Conservation (phyloP, 2,113 vertebrate genomes). For the Pogona vitticeps region DNA sequence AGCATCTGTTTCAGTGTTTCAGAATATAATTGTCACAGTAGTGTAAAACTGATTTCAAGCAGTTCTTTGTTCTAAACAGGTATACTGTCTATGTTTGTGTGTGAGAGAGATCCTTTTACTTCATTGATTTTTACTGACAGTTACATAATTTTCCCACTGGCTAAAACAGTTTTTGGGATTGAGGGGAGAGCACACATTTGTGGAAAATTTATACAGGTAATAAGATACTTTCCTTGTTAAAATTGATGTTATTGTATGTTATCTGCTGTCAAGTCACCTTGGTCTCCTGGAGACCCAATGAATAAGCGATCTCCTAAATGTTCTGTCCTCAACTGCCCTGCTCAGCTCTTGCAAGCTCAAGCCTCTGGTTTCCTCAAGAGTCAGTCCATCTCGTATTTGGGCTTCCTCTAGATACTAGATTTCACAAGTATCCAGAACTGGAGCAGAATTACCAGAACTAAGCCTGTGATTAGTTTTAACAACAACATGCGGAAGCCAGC, state of each 20-base stretch:
- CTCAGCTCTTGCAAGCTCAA: no score
- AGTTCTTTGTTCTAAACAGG: background rate
- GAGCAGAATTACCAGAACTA: background rate
- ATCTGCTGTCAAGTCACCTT: no score
- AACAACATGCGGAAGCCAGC: background rate
- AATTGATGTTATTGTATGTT: no score
- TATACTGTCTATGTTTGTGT: background rate
- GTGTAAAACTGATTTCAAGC: background rate
- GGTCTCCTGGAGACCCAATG: no score
- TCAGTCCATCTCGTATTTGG: no score
- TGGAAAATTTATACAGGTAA: background rate
- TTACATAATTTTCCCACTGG: background rate
- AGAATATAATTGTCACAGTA: background rate
- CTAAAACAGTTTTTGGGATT: background rate
- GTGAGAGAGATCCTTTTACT: background rate
- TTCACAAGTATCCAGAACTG: background rate
- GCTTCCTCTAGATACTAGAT: no score
- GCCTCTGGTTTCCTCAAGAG: no score
- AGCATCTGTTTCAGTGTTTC: no score
- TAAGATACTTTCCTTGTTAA: background rate
- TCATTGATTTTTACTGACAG: background rate
- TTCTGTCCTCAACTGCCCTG: no score
- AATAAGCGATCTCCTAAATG: no score
- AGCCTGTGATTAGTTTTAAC: background rate
- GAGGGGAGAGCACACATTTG: background rate